A percentile compares a stretch with the other conserved stretches of the same genome.
These are phyloP conservation scores for Cydia amplana DNA, from an alignment of 1,140 invertebrate species.

Conservation along the genomic window DNA sequence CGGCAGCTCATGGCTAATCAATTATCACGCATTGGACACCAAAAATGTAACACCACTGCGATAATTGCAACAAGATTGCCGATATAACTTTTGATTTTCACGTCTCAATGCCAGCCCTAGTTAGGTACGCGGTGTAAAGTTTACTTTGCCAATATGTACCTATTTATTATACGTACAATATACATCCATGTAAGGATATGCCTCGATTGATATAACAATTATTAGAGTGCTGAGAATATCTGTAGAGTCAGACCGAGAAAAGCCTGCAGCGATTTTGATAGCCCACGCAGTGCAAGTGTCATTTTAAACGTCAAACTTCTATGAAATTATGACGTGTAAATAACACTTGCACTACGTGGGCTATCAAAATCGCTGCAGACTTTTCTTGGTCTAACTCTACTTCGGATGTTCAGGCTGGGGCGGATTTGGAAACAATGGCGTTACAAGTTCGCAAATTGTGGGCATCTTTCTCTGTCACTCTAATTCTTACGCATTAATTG, in stretches of 20 bases:
- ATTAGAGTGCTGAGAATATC: neutral
- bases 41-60: constrained; percentile 38
- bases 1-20: constrained; percentile 39
- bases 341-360: too few relatives aligned
- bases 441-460: too few relatives aligned
- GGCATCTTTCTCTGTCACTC: too few relatives aligned
- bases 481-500: too few relatives aligned
- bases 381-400: too few relatives aligned
- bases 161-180: neutral
- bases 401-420: neutral
- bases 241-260: too few relatives aligned
- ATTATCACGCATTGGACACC: constrained; percentile 45
- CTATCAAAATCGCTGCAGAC: too few relatives aligned
- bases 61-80: constrained; percentile 40
- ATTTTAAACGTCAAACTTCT: too few relatives aligned
- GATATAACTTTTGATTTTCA: constrained; percentile 53
- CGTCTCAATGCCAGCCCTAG: constrained; percentile 52
- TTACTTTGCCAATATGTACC: constrained; percentile 13
- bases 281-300: too few relatives aligned
- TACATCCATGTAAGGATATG: neutral
- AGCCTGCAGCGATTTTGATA: too few relatives aligned
- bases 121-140: constrained; percentile 11
- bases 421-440: too few relatives aligned
- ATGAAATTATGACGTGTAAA: too few relatives aligned
- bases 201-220: neutral